Evolutionary conservation across 2,113 vertebrate species (phyloP), one percentile per base, ranked within the genome.

Genomic region (Neolamprologus sp.): DNA sequence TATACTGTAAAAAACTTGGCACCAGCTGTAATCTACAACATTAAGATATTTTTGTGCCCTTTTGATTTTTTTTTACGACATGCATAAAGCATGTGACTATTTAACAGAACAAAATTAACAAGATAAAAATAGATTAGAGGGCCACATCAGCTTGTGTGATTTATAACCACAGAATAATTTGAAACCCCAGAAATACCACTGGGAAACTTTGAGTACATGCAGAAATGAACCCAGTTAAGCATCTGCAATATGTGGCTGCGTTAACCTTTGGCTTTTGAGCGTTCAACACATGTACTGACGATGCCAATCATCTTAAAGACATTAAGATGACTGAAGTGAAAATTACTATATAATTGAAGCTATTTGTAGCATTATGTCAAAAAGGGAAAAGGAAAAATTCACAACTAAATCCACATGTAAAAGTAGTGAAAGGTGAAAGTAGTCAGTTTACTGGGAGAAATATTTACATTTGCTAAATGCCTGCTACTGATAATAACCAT

Each of bases 211-310:
- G 83, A 89, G 90, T 91, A 86, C 9, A 5, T 82, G 88, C 81
- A 90, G 45, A 40, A 87, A 81, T 60, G 37, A 87, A 94, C 71
- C 82, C 91, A 68, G 88, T 93, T 85, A 89, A 90, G 87, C 90
- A 91, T 91, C 86, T 81, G 58, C 89, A 91, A 89, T 85, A 88
- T 89, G 85, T 80, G 58, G 80, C 47, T 80, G 35, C 84, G 33
- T 89, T 88, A 92, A 93, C 86, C 86, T 93, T 90, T 87, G 78
- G 58, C 81, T 91, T 89, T 57, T 86, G 83, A 90, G 85, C 85
- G 87, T 89, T 88, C 81, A 90, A 90, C 89, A 79, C 83, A 88
- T 81, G 82, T 17, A 80, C 73, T 6, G 85, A 85, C 0, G 5
- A 55, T 12, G 19, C 83, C 83, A 84, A 23, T 91, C 86, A 84